Percentiles rank a stretch among this genome's conserved stretches.
Conservation (phyloP, 1,140 invertebrate genomes). For the Drosophila sp. region DNA sequence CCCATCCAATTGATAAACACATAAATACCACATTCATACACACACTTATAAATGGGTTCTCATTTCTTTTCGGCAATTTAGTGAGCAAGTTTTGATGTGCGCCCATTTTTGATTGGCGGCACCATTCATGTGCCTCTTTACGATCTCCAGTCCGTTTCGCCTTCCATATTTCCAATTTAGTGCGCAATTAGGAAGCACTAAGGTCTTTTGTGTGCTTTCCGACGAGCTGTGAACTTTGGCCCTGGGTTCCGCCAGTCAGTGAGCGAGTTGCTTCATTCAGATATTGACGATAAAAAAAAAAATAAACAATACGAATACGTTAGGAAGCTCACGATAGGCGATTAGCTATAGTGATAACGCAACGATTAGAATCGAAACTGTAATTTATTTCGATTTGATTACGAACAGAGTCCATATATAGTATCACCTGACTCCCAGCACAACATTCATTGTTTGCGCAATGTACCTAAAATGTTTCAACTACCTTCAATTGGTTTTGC, state of each 20-base stretch:
- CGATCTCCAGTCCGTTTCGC: conserved; percentile 45
- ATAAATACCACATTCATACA: not conserved
- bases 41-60: conserved; percentile 41
- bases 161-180: conserved; percentile 70
- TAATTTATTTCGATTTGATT: conserved; percentile 17
- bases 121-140: conserved; percentile 63
- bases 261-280: conserved; percentile 29
- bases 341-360: conserved; percentile 64
- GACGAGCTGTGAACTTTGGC: conserved; percentile 69
- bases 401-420: conserved; percentile 15
- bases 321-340: conserved; percentile 52
- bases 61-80: conserved; percentile 71
- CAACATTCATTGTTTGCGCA: conserved; percentile 5
- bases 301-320: conserved; percentile 28
- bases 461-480: conserved; percentile 4
- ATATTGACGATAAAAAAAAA: conserved; percentile 72
- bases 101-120: conserved; percentile 75
- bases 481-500: conserved; percentile 11
- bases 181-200: conserved; percentile 77
- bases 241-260: conserved; percentile 14
- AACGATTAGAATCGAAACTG: conserved; percentile 35
- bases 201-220: conserved; percentile 61
- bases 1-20: conserved; percentile 1
- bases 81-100: conserved; percentile 72
- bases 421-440: conserved; percentile 18